These are phyloP conservation scores for Andrena fulva DNA, from an alignment of 2,888 invertebrate genomes.

Conservation along the genomic window DNA sequence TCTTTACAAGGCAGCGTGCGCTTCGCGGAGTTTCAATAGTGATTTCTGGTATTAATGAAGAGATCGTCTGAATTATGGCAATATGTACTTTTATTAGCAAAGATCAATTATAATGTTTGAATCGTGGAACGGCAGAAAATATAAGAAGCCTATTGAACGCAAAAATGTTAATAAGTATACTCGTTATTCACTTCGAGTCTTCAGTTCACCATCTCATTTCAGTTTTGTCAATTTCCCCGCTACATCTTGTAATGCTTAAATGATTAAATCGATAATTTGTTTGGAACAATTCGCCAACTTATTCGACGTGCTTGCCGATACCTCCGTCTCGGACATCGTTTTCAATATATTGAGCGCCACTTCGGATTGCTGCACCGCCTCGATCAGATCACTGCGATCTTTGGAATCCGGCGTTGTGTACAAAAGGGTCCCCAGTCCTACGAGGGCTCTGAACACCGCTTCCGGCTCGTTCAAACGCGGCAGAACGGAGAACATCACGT, in stretches of 20 bases:
- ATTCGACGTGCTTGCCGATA: constrained; percentile 63
- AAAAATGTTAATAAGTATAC: constrained; percentile 36
- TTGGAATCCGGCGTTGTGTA: constrained; percentile 84
- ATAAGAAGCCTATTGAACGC: constrained; percentile 56
- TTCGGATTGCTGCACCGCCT: constrained; percentile 76
- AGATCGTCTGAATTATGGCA: constrained; percentile 45
- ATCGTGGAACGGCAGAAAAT: constrained; percentile 58
- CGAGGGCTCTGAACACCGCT: constrained; percentile 91
- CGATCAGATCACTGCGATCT: constrained; percentile 75
- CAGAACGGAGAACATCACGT: constrained; percentile 86
- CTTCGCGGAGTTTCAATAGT: neutral
- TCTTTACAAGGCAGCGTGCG: constrained; percentile 16
- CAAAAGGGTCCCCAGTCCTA: constrained; percentile 91
- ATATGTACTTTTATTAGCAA: constrained; percentile 67
- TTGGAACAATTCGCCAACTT: constrained; percentile 80
- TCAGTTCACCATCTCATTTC: constrained; percentile 13
- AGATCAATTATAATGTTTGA: constrained; percentile 55
- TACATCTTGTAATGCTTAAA: constrained; percentile 62
- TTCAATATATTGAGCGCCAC: constrained; percentile 72
- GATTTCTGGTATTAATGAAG: constrained; percentile 30
- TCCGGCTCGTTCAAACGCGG: constrained; percentile 88
- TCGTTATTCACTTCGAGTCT: constrained; percentile 44
- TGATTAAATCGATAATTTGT: constrained; percentile 80
- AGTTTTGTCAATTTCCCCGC: neutral
- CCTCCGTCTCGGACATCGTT: constrained; percentile 74